Evolutionary conservation across 2,797 vertebrate genomes (phyloP), one percentile per base, ranked within the genome.

Genomic region (Protonibea diacanthus): DNA sequence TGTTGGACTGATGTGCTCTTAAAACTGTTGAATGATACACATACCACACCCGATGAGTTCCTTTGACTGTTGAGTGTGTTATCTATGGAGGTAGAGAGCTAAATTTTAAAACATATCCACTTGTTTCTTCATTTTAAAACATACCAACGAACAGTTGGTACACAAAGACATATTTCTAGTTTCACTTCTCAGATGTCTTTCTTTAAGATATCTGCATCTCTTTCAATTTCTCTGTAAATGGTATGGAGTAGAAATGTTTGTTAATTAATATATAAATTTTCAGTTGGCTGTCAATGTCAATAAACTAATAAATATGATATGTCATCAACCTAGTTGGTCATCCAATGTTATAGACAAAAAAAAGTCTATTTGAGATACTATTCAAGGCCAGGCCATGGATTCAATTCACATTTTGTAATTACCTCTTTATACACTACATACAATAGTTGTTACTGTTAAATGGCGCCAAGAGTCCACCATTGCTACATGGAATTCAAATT

Each of bases 1-100:
- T 75, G 83, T 78, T 62, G 58, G 74, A 81, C 69, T 85, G 78
- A 87, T 79, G 78, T 71, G 59, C 45, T 76, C 49, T 71, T 49
- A 78, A 76, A 62, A 76, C 71, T 65, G 61, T 23, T 3, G 3
- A 85, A 48, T 47, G 71, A 76, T 53, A 44, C 61, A 78, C 20
- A 21, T 29, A 15, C 42, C 23, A 75, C 81, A 57, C 14, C 25
- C 27, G 3, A 15, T 11, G 55, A 59, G 49, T 65, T 49, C 55
- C 73, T 59, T 17, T 57, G 20, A 60, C 33, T 72, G 63, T 21
- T 18, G 15, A 42, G 25, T 20, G 49, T 60, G n/a, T 70, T 48
- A 11, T 45, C 42, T n/a, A 56, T 14, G 29, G 13, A 65, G 13
- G 18, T 44, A 56, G 14, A 48, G 15, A 45, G 60, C 15, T 49